Evolutionary conservation across 2,797 vertebrate species (phyloP).

Genomic region (Catharus ustulatus): DNA sequence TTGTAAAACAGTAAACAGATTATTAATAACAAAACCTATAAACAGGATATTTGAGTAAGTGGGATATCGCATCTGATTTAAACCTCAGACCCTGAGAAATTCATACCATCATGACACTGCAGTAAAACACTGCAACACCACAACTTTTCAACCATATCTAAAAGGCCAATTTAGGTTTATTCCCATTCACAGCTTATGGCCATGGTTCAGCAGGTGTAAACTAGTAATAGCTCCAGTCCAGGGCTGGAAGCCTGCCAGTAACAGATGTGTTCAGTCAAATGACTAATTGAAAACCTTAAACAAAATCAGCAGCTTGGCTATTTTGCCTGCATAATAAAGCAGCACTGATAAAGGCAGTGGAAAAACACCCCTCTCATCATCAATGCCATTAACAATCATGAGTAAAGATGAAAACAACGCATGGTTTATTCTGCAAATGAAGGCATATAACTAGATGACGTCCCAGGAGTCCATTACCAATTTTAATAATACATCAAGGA

Average conservation of each 20-base stretch:
- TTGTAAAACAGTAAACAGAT: constrained; percentile 63
- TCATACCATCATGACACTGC: constrained; percentile 59
- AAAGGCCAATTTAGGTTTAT: constrained; percentile 88
- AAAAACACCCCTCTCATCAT: constrained; percentile 93
- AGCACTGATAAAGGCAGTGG: constrained; percentile 87
- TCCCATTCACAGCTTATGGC: constrained; percentile 81
- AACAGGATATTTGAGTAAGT: constrained; percentile 52
- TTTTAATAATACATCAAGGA: constrained; percentile 99
- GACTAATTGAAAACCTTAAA: constrained; percentile 99
- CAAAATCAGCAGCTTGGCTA: constrained; percentile 98
- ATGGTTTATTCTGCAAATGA: constrained; percentile 99
- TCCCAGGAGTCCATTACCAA: constrained; percentile 99
- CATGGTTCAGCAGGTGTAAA: constrained; percentile 85
- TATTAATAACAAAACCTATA: constrained; percentile 70
- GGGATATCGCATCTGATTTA: constrained; percentile 9
- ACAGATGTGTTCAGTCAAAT: constrained; percentile 99
- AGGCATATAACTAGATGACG: constrained; percentile 98
- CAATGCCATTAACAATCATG: constrained; percentile 99
- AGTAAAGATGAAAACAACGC: constrained; percentile 99
- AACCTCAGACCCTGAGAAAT: constrained; percentile 51
- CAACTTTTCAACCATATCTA: constrained; percentile 83
- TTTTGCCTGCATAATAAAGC: constrained; percentile 98
- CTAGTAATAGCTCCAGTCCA: constrained; percentile 88
- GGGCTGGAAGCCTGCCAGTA: constrained; percentile 90
- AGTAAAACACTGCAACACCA: constrained; percentile 71